These are phyloP conservation scores for Camponotus pennsylvanicus DNA, from an alignment of 1,140 invertebrate genomes.

Conservation along the genomic window DNA sequence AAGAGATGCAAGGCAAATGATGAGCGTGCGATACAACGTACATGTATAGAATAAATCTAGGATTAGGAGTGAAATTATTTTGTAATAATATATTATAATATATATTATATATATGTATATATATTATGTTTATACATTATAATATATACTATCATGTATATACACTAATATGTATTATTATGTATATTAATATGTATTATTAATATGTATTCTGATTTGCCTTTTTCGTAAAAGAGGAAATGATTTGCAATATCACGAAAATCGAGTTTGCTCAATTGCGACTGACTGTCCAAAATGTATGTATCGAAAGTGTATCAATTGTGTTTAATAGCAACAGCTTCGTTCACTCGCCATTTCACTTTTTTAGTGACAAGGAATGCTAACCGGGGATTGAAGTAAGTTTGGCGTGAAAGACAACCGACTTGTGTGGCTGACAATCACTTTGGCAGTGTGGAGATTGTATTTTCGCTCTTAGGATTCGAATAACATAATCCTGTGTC, in stretches of 20 bases:
- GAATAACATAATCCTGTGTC: too few species aligned
- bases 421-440: constrained; percentile 12
- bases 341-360: constrained; percentile 40
- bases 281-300: constrained; percentile 6
- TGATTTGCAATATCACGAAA: constrained; percentile 23
- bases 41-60: background rate
- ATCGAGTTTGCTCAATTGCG: constrained; percentile 53
- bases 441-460: background rate
- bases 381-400: background rate
- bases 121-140: too few species aligned
- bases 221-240: background rate
- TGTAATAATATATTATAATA: constrained; percentile 13
- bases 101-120: too few species aligned
- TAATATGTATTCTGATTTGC: background rate
- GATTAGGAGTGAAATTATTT: constrained; percentile 42
- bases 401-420: background rate
- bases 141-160: too few species aligned
- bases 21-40: constrained; percentile 14
- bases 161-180: too few species aligned
- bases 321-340: constrained; percentile 42
- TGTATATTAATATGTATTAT: background rate
- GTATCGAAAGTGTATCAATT: background rate
- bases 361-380: constrained; percentile 16
- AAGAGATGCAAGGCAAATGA: constrained; percentile 8
- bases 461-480: too few species aligned